These are phyloP conservation scores for Toxotes chatareus DNA, from an alignment of 2,113 vertebrate genomes.

Conservation along the genomic window DNA sequence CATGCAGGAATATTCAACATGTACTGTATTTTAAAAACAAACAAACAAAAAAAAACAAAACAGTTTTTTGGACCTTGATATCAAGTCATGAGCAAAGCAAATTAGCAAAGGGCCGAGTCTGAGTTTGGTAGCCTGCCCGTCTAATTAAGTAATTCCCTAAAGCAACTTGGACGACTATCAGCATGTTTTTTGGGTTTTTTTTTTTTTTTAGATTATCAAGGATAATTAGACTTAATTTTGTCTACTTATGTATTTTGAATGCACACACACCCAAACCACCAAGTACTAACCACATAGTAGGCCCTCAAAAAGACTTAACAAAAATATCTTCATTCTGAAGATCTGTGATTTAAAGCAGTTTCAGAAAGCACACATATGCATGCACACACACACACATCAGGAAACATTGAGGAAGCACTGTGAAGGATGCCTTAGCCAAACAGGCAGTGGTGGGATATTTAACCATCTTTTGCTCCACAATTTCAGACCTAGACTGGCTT, in stretches of 20 bases:
- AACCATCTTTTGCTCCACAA: background rate
- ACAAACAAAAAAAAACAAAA: background rate
- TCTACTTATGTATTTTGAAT: slow-evolving; percentile 49
- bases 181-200: background rate
- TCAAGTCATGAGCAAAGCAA: slow-evolving; percentile 57
- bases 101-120: slow-evolving; percentile 45
- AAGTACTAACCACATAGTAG: slow-evolving; percentile 20
- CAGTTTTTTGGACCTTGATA: slow-evolving; percentile 42
- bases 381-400: background rate
- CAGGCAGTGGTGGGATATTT: slow-evolving; percentile 15
- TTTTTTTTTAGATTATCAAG: slow-evolving; percentile 51
- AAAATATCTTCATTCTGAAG: slow-evolving; percentile 3
- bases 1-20: slow-evolving; percentile 30
- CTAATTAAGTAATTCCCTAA: slow-evolving; percentile 72
- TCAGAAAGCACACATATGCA: background rate
- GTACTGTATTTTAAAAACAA: slow-evolving; percentile 1
- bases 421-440: background rate
- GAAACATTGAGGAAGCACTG: background rate
- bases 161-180: slow-evolving; percentile 43
- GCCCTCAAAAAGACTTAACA: slow-evolving; percentile 4
- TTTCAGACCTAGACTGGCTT: slow-evolving; percentile 26
- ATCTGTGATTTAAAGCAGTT: background rate
- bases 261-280: slow-evolving; percentile 9
- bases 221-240: slow-evolving; percentile 61
- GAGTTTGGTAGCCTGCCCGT: slow-evolving; percentile 55